These are phyloP conservation scores for Tragelaphus imberbis DNA, from an alignment of 2,113 vertebrate genomes.

Conservation along the genomic window DNA sequence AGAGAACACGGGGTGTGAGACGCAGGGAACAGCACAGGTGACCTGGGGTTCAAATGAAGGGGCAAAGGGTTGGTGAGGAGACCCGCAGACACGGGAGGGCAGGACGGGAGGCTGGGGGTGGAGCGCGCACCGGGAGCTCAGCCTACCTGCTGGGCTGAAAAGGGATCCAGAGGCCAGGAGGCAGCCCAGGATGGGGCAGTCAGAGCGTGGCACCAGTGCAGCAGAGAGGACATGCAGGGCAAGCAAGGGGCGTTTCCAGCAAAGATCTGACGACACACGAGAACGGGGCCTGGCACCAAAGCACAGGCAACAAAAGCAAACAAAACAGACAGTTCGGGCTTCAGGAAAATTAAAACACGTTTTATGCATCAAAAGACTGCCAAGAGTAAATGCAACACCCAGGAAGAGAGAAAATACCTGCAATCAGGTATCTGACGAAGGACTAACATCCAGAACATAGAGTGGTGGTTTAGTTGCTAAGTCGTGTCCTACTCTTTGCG, in stretches of 20 bases:
- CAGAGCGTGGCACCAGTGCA: background rate
- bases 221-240: background rate
- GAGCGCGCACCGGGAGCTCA: background rate
- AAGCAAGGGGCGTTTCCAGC: background rate
- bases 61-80: background rate
- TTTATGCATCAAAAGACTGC: background rate
- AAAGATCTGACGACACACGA: background rate
- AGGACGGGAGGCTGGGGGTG: background rate
- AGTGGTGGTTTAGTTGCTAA: background rate
- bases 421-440: background rate
- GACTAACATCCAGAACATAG: background rate
- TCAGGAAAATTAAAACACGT: background rate
- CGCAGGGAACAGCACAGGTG: background rate
- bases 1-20: too few relatives aligned
- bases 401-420: background rate
- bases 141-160: fast-evolving
- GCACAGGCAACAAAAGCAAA: background rate
- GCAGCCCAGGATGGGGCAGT: fast-evolving
- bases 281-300: background rate
- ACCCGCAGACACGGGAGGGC: background rate
- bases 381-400: background rate
- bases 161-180: background rate
- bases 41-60: background rate
- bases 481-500: fast-evolving
- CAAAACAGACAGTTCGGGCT: background rate